Base-by-base conservation (phyloP, 2,888 invertebrate genomes). In the Helleia helle region DNA sequence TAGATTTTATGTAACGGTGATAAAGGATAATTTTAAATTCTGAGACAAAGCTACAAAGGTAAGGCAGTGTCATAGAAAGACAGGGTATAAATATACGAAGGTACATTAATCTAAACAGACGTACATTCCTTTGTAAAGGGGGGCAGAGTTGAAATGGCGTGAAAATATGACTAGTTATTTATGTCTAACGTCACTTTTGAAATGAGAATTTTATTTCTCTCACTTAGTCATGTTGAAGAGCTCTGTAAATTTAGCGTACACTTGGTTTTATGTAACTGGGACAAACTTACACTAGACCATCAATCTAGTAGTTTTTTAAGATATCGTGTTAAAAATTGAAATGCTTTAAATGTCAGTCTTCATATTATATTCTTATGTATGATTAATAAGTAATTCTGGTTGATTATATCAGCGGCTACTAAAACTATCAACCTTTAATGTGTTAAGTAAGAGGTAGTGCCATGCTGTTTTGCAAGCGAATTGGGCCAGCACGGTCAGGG, bases 91-190 rank as follows among this genome's bases (percentile, higher is more conserved):
- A 81, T 77, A 76, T 81, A 79, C 80, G 77, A 73, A 76, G 71
- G 74, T 73, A 80, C 79, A 83, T 83, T 83, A 81, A 83, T 83
- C 77, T 71, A 66, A 71, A 68, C 71, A 76, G 81, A 79, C 81
- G 70, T 64, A 67, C 67, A 75, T 70, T 71, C 73, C 75, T 77
- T 76, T 74, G 77, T 69, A 34, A 34, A 34, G 71, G 70, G 68
- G 70, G 68, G 66, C 68, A 68, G 68, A 79, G 79, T 74, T 74
- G 80, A 75, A 80, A 79, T 72, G 77, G 80, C 77, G 79, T 77
- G 80, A 77, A 83, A 83, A 80, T 81, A 81, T 81, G 71, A 76
- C 68, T 64, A 56, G 71, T 79, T 80, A 77, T 83, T 80, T 80
- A 77, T 75, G 74, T 70, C 60, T 51, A 49, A 43, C 55, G 65